Base-by-base conservation (phyloP, 2,888 invertebrate species). In the Frankliniella intonsa region DNA sequence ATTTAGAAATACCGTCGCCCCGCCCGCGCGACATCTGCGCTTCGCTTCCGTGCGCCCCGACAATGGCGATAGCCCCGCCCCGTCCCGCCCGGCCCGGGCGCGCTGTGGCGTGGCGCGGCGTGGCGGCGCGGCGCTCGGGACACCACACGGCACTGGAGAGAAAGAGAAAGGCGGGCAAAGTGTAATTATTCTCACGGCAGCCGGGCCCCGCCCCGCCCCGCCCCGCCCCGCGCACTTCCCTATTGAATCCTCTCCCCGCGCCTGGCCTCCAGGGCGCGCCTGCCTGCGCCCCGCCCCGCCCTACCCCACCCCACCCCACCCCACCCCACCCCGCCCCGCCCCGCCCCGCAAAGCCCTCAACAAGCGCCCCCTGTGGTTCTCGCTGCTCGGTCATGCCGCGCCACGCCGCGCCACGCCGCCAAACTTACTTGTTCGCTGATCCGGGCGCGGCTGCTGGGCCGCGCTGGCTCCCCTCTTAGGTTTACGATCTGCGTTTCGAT, bases 151-250 rank as follows among this genome's bases (percentile, higher is more conserved):
- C n/a, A n/a, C 55, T 5, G 55, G 55, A 12, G 55, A 38, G 38
- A 38, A 38, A 38, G 38, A 38, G 38, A 38, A 38, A 38, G 19
- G 14, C 62, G 14, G 14, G 62, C 62, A 62, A 11, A 62, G 19
- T 62, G 14, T 62, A 62, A 62, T 62, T 62, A 62, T 62, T 62
- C 62, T 62, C 62, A 62, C 62, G n/a, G n/a, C n/a, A n/a, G n/a
- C n/a, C n/a, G n/a, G n/a, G 62, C 62, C 62, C 62, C 7, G 19
- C 62, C 14, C 62, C 62, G 62, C 38, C 38, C 38, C 38, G 5
- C 38, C 38, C 38, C 38, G 38, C 38, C 38, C 38, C 5, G 2
- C 38, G 38, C 38, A 38, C 38, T 38, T 38, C 38, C 38, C 38
- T 38, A 38, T 38, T 38, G 38, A 62, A 62, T 7, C 62, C 11